phyloP scores from a whole-genome alignment of 2,797 vertebrate genomes.

The Rhincodon typus region DNA sequence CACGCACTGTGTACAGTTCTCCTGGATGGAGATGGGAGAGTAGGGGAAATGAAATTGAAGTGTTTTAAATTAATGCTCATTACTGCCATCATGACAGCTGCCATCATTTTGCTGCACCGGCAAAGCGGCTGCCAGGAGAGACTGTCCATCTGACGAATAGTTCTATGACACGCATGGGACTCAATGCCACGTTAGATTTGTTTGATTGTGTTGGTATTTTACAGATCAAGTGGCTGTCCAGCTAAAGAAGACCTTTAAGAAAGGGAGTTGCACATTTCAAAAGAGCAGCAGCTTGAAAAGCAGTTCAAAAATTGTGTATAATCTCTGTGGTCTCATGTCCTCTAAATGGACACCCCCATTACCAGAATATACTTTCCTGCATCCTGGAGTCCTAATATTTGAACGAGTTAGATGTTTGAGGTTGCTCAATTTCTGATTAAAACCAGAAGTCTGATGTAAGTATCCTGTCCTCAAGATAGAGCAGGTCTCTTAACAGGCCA shows the following conservation, averaged over 20 bases:
- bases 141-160: neutral
- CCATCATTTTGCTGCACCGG: neutral
- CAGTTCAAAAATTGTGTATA: too few species aligned
- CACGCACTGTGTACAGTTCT: too few species aligned
- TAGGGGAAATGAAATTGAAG: too few species aligned
- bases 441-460: neutral
- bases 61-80: neutral
- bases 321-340: neutral
- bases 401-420: neutral
- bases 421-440: neutral
- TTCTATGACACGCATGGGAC: neutral
- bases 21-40: too few species aligned
- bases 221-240: neutral
- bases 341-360: neutral
- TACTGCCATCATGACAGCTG: too few species aligned
- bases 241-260: neutral
- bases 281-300: neutral
- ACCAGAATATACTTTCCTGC: neutral
- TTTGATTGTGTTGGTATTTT: neutral
- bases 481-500: neutral
- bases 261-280: too few species aligned
- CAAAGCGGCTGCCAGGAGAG: neutral
- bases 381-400: neutral
- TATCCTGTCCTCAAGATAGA: neutral
- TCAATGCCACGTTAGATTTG: neutral